phyloP scores from a whole-genome alignment of 2,113 vertebrate genomes.

The Procavia capensis region DNA sequence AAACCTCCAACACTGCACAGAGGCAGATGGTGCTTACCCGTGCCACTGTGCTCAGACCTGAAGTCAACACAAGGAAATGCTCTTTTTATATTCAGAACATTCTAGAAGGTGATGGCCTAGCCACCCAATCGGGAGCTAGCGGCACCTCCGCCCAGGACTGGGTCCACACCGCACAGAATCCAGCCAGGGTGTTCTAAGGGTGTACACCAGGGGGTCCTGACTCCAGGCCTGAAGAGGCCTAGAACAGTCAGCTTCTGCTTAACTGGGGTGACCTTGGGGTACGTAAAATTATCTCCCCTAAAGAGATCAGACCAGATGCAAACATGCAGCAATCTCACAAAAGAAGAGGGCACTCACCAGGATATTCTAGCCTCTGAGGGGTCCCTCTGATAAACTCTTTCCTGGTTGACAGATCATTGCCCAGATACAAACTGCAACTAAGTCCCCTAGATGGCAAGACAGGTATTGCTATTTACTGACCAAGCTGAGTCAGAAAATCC shows the following conservation, averaged over 20 bases:
- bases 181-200: neutral
- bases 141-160: neutral
- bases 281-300: neutral
- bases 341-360: conserved; percentile 11
- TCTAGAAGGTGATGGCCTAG: neutral
- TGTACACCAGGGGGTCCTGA: neutral
- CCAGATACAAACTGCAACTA: neutral
- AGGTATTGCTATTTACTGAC: conserved; percentile 59
- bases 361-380: neutral
- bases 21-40: neutral
- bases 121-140: neutral
- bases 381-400: conserved; percentile 41
- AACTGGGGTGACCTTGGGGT: neutral
- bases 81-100: neutral
- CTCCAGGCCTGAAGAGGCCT: neutral
- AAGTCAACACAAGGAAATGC: neutral
- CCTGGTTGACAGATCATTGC: neutral
- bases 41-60: neutral
- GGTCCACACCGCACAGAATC: neutral
- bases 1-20: neutral
- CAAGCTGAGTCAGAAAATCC: conserved; percentile 50
- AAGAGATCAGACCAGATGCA: neutral
- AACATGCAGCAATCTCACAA: neutral
- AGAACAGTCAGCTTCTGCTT: neutral
- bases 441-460: conserved; percentile 5